Percentiles rank a stretch among this genome's conserved stretches.
Evolutionary conservation across 2,888 invertebrate species (phyloP).

Genomic region (Coelopa pilipes): DNA sequence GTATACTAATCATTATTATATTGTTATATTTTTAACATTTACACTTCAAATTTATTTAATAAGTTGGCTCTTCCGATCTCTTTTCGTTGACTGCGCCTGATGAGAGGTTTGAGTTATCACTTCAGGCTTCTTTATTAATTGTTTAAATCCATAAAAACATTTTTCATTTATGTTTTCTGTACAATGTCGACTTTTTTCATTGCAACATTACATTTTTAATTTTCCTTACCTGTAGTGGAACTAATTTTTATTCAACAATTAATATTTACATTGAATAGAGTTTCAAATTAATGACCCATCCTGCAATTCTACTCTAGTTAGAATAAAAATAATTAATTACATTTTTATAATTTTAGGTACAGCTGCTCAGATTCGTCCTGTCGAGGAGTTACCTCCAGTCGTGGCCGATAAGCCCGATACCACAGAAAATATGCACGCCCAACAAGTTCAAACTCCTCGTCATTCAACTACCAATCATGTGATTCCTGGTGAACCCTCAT

Average conservation of each 20-base stretch:
- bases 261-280: not conserved
- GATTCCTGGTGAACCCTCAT: slow-evolving; percentile 42
- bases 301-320: not conserved
- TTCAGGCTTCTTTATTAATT: too few relatives aligned
- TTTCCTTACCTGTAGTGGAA: too few relatives aligned
- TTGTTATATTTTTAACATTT: too few relatives aligned
- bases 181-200: too few relatives aligned
- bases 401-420: slow-evolving; percentile 48
- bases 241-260: not conserved
- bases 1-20: slow-evolving; percentile 36
- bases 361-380: slow-evolving; percentile 60
- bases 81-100: too few relatives aligned
- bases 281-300: not conserved
- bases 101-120: too few relatives aligned
- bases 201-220: not conserved
- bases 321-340: slow-evolving; percentile 10
- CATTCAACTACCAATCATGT: slow-evolving; percentile 41
- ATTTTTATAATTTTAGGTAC: slow-evolving; percentile 58
- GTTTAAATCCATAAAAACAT: too few relatives aligned
- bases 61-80: too few relatives aligned
- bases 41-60: too few relatives aligned
- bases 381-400: slow-evolving; percentile 56
- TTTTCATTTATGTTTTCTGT: too few relatives aligned
- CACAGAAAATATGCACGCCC: slow-evolving; percentile 42
- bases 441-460: slow-evolving; percentile 39